These are phyloP conservation scores for Bolborhynchus lineola DNA, from an alignment of 2,113 vertebrate genomes.

Conservation along the genomic window DNA sequence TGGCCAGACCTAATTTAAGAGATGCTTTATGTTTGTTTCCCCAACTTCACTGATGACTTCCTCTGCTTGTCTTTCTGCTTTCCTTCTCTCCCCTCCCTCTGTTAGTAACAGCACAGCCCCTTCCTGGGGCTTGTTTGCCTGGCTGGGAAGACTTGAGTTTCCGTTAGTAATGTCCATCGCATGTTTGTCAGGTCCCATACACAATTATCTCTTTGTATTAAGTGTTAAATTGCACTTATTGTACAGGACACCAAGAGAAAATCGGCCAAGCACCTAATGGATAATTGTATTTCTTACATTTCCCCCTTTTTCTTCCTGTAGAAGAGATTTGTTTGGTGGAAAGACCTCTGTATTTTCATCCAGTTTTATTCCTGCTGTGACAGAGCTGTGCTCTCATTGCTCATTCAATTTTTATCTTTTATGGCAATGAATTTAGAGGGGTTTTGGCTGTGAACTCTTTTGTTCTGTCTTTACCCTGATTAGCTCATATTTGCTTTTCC, in stretches of 20 bases:
- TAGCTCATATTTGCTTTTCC: conserved; percentile 28
- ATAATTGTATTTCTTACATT: background rate
- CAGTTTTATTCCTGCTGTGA: background rate
- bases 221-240: conserved; percentile 2
- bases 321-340: conserved; percentile 8
- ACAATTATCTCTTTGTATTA: background rate
- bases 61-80: background rate
- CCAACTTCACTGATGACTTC: background rate
- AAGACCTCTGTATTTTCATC: background rate
- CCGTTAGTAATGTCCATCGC: background rate
- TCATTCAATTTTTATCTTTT: conserved; percentile 47
- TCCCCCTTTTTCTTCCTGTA: background rate
- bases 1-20: background rate
- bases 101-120: background rate
- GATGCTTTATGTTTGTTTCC: background rate
- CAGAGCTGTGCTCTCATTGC: background rate
- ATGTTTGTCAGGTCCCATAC: background rate
- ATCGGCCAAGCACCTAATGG: background rate
- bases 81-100: background rate
- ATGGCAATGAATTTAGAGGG: background rate
- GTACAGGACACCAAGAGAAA: background rate
- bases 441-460: conserved; percentile 1
- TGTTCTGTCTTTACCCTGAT: conserved; percentile 8
- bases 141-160: background rate
- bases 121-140: background rate